Evolutionary conservation across 2,888 invertebrate species (phyloP).

Genomic region (Lithophane ornitopus): DNA sequence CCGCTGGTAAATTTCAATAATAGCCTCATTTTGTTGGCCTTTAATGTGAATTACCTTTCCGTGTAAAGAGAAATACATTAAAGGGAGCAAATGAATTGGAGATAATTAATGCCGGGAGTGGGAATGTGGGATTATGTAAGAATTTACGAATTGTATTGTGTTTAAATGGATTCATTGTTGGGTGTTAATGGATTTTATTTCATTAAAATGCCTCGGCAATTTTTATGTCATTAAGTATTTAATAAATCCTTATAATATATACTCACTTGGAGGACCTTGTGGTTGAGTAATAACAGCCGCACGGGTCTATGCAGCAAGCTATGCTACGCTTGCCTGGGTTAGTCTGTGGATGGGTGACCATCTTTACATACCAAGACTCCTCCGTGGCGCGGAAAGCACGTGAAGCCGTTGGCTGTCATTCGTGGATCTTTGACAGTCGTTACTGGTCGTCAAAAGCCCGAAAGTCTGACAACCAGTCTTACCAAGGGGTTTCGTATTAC

Average conservation of each 20-base stretch:
- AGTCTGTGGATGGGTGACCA: too few relatives aligned
- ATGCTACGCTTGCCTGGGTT: too few relatives aligned
- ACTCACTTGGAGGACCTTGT: too few relatives aligned
- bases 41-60: conserved; percentile 49
- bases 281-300: too few relatives aligned
- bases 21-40: conserved; percentile 38
- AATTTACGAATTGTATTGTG: conserved; percentile 46
- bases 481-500: too few relatives aligned
- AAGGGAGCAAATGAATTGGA: conserved; percentile 51
- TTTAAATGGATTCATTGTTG: conserved; percentile 42
- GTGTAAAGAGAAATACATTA: conserved; percentile 55
- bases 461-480: too few relatives aligned
- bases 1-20: conserved; percentile 42
- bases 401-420: too few relatives aligned
- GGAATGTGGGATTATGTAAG: conserved; percentile 44
- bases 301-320: too few relatives aligned
- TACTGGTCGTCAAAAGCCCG: too few relatives aligned
- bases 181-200: conserved; percentile 44
- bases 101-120: conserved; percentile 45
- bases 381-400: too few relatives aligned
- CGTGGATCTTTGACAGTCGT: too few relatives aligned
- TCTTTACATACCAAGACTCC: too few relatives aligned
- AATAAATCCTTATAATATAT: not conserved
- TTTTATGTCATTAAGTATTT: conserved; percentile 10
- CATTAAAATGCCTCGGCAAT: conserved; percentile 8